Conservation (phyloP, 2,797 vertebrate species). For the Tapera naevia region DNA sequence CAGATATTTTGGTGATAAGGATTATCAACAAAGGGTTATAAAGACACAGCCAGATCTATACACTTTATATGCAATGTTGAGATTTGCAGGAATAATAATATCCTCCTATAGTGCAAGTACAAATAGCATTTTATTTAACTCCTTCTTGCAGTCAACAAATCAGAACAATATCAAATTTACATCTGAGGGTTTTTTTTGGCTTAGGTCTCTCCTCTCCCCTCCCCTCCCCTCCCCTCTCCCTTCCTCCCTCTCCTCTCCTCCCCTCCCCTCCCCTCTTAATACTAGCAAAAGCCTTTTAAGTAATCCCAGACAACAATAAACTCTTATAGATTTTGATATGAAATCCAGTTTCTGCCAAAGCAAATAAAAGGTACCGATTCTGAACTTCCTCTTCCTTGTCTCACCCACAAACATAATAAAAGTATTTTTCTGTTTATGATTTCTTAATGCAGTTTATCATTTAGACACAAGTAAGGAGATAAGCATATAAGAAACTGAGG, state of each 20-base stretch:
- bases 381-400: not conserved
- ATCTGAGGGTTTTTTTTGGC: not conserved
- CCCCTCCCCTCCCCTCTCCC: no score
- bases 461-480: slow-evolving; percentile 33
- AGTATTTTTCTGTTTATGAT: slow-evolving; percentile 19
- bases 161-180: not conserved
- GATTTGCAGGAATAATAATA: not conserved
- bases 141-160: not conserved
- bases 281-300: not conserved
- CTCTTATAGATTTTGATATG: not conserved
- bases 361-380: not conserved
- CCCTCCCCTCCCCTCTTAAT: no score
- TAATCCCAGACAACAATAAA: not conserved
- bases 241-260: no score
- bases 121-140: not conserved
- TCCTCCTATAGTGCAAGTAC: not conserved
- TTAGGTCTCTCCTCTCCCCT: no score
- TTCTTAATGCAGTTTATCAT: slow-evolving; percentile 24
- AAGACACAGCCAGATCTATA: not conserved
- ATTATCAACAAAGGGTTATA: not conserved
- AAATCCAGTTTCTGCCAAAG: not conserved
- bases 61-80: rapidly evolving
- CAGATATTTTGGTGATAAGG: not conserved
- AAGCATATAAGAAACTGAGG: slow-evolving; percentile 49
- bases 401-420: not conserved